phyloP scores from a whole-genome alignment of 2,888 invertebrate species.

The Notodonta ziczac region DNA sequence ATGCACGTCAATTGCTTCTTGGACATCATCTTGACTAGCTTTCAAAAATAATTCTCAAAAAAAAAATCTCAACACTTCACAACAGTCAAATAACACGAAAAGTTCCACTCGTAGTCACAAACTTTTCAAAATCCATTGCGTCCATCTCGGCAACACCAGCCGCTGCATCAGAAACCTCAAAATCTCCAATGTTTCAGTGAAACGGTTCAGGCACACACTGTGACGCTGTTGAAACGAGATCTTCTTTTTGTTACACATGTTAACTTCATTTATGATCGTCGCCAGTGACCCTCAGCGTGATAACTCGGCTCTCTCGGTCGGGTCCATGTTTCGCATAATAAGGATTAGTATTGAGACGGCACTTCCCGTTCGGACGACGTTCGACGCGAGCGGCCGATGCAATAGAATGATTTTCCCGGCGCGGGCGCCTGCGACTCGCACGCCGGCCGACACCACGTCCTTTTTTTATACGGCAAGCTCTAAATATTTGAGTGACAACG shows the following conservation, averaged over 20 bases:
- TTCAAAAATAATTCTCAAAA: conserved; percentile 30
- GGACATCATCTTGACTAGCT: conserved; percentile 88
- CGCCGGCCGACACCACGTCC: conserved; percentile 60
- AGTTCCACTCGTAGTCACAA: conserved; percentile 50
- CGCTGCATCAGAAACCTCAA: conserved; percentile 49
- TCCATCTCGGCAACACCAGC: conserved; percentile 46
- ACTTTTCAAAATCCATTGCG: conserved; percentile 59
- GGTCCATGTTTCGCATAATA: conserved; percentile 20
- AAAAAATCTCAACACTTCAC: conserved; percentile 36
- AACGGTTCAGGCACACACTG: conserved; percentile 48
- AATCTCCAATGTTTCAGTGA: conserved; percentile 48
- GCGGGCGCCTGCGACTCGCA: conserved; percentile 67
- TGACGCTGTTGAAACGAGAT: conserved; percentile 37
- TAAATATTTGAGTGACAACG: conserved; percentile 78
- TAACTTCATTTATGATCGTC: conserved; percentile 47
- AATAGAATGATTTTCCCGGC: conserved; percentile 73
- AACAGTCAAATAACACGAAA: conserved; percentile 44
- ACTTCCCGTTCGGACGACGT: conserved; percentile 70
- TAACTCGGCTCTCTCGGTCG: conserved; percentile 19
- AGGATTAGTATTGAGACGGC: conserved; percentile 38
- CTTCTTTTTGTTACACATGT: conserved; percentile 57
- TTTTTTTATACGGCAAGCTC: conserved; percentile 78
- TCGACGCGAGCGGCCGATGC: conserved; percentile 66
- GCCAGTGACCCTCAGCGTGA: conserved; percentile 21
- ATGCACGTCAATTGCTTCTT: conserved; percentile 91